These are phyloP conservation scores for Agrotis exclamationis DNA, from an alignment of 2,888 invertebrate genomes.

Conservation along the genomic window DNA sequence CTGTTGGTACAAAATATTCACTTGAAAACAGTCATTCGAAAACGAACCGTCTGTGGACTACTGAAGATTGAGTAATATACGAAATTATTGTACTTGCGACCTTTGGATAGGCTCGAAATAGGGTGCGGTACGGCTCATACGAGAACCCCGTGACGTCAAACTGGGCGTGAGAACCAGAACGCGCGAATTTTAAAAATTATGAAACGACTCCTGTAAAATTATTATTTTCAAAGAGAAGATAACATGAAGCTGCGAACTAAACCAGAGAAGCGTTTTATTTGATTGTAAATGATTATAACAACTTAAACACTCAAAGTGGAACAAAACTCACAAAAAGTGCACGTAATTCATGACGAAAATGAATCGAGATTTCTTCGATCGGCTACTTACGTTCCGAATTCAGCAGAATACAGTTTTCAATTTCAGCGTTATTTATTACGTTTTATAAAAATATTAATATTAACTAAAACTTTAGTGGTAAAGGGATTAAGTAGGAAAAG, in stretches of 20 bases:
- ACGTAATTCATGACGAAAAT: conserved; percentile 26
- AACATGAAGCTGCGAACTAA: not conserved
- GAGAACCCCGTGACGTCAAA: conserved; percentile 91
- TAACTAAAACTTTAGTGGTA: too few relatives aligned
- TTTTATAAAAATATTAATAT: too few relatives aligned
- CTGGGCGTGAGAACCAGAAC: conserved; percentile 87
- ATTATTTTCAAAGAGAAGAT: conserved; percentile 1
- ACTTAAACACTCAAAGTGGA: not conserved
- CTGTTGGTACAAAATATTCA: conserved; percentile 72
- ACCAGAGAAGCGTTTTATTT: not conserved
- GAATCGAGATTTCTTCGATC: conserved; percentile 61
- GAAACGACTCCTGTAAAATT: not conserved
- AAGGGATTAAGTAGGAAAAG: too few relatives aligned
- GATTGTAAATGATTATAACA: not conserved
- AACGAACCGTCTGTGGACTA: conserved; percentile 35
- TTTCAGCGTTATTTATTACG: not conserved
- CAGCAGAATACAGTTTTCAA: conserved; percentile 10
- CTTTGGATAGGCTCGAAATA: conserved; percentile 73
- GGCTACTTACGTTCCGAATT: conserved; percentile 46
- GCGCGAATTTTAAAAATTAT: conserved; percentile 77
- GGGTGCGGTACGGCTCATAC: conserved; percentile 88
- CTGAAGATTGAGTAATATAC: conserved; percentile 58
- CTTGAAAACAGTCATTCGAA: conserved; percentile 69
- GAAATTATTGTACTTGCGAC: conserved; percentile 64
- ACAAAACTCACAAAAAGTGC: conserved; percentile 23